Evolutionary conservation across 2,797 vertebrate species (phyloP), one percentile per base, ranked within the genome.

Genomic region (Hoplostethus atlanticus): DNA sequence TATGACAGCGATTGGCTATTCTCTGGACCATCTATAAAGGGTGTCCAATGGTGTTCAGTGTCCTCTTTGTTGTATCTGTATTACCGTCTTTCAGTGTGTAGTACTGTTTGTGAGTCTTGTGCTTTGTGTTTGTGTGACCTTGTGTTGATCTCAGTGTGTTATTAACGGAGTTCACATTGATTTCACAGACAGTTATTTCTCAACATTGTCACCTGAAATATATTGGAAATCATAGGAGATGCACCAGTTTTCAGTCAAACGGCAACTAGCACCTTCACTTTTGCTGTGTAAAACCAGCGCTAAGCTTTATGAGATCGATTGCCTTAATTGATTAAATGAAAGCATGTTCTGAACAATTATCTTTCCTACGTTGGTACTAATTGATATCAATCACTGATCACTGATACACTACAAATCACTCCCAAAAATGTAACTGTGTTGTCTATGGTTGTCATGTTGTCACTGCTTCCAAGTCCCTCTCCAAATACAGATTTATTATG

Each of bases 21-120:
- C 79, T 84, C 87, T 91, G 94, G 94, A 95, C 95, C 94, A 95
- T 95, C 93, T 95, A 94, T 94, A 93, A 91, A 95, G 95, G 94
- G 93, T 95, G 94, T 95, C 93, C 94, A 94, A 92, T 90, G 91
- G 87, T 88, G 87, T 91, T 92, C 83, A 88, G 84, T 87, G 89
- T 93, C 90, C 86, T 88, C 38, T 47, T 55, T 90, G 90, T 90
- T 87, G 87, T 90, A 86, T 75, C 70, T 71, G 86, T 90, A 87
- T 74, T 80, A 80, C 88, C 86, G 89, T 93, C 86, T 72, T 72
- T 79, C 66, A 75, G 76, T 84, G 81, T 93, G 80, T 79, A 71
- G 78, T 82, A 77, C 74, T 73, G 76, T 91, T 25, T 54, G 73
- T 86, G 71, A 84, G 90, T 90, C 81, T 81, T 87, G 84, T 91